phyloP scores from a whole-genome alignment of 2,888 invertebrate genomes.

The Apocheima hispidaria region DNA sequence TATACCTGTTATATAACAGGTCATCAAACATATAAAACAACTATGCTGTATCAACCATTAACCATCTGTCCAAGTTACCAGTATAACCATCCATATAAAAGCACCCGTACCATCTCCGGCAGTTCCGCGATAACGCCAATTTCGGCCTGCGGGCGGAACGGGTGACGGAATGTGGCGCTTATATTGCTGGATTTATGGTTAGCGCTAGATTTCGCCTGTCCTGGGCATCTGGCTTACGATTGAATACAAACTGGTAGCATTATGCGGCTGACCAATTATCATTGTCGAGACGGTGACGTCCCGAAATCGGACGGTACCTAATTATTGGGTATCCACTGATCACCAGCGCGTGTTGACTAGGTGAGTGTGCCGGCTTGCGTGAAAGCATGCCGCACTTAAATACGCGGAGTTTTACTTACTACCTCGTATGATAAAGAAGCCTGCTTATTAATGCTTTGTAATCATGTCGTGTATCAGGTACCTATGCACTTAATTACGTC shows the following conservation, averaged over 20 bases:
- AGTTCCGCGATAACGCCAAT: constrained; percentile 6
- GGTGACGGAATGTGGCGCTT: neutral
- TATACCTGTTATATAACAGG: too few relatives aligned
- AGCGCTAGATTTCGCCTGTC: neutral
- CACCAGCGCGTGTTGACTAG: too few relatives aligned
- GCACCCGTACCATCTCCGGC: neutral
- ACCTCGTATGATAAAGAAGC: too few relatives aligned
- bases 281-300: too few relatives aligned
- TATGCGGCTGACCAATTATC: neutral
- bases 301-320: too few relatives aligned
- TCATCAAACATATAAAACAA: neutral
- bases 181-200: constrained; percentile 4
- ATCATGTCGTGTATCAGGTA: too few relatives aligned
- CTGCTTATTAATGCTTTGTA: too few relatives aligned
- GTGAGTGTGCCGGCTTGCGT: too few relatives aligned
- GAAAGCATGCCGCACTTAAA: too few relatives aligned
- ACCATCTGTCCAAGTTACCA: neutral
- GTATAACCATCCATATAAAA: constrained; percentile 1
- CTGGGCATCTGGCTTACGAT: neutral
- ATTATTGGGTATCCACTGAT: too few relatives aligned
- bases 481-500: too few relatives aligned
- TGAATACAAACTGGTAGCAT: neutral
- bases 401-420: too few relatives aligned
- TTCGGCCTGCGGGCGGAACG: neutral
- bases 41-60: neutral